Conservation (phyloP, 2,888 invertebrate genomes). For the Amblyteles armatorius region DNA sequence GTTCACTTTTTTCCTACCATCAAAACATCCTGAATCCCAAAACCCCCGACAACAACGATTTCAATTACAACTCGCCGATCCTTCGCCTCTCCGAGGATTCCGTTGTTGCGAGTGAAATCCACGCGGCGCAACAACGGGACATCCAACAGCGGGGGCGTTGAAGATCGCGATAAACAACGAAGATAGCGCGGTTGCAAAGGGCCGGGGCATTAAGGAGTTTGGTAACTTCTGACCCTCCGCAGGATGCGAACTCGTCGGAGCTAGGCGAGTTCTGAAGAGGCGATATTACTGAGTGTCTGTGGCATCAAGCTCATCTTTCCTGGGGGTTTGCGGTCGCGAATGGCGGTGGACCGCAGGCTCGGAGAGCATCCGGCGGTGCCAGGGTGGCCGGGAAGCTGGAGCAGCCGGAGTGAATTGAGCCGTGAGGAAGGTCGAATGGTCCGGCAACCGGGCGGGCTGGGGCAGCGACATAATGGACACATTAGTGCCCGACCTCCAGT, state of each 20-base stretch:
- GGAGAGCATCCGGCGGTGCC: constrained; percentile 65
- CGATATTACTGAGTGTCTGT: constrained; percentile 58
- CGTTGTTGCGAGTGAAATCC: not conserved
- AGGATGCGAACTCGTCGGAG: constrained; percentile 3
- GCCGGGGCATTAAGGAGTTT: constrained; percentile 50
- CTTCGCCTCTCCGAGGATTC: constrained; percentile 11
- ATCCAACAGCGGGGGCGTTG: not conserved
- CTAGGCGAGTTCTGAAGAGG: constrained; percentile 54
- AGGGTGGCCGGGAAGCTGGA: constrained; percentile 62
- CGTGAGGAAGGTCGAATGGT: constrained; percentile 72
- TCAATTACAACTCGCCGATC: not conserved
- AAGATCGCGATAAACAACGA: constrained; percentile 56
- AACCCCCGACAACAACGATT: constrained; percentile 16
- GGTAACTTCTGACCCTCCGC: constrained; percentile 52
- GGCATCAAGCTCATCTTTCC: constrained; percentile 69
- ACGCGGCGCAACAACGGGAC: not conserved
- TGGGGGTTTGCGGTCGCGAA: constrained; percentile 72
- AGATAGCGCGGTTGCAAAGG: constrained; percentile 49
- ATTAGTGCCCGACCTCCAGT: constrained; percentile 83
- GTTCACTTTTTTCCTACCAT: constrained; percentile 65
- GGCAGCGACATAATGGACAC: constrained; percentile 81
- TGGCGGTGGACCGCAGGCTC: constrained; percentile 67
- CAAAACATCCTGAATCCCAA: constrained; percentile 2
- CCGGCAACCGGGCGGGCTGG: constrained; percentile 70
- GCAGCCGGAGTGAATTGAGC: constrained; percentile 52